These are phyloP conservation scores for Euschistus heros DNA, from an alignment of 1,140 invertebrate genomes.

Conservation along the genomic window DNA sequence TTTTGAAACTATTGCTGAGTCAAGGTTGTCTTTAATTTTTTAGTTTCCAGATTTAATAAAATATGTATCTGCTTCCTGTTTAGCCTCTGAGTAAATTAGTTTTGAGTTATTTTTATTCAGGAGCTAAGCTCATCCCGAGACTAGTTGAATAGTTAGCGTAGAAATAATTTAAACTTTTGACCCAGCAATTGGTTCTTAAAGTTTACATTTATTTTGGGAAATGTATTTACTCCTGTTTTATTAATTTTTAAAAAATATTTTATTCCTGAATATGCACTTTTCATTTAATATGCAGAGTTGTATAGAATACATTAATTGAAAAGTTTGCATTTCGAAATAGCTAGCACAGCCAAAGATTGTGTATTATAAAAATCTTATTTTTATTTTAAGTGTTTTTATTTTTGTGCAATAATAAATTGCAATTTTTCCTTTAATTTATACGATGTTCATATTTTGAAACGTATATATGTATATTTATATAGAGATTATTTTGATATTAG, in stretches of 20 bases:
- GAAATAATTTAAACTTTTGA: not conserved
- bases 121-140: too few species aligned
- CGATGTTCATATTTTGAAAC: not conserved
- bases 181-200: not conserved
- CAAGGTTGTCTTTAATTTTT: too few species aligned
- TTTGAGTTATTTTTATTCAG: too few species aligned
- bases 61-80: too few species aligned
- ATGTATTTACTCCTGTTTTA: slow-evolving; percentile 15
- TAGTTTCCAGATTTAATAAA: too few species aligned
- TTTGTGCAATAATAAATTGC: slow-evolving; percentile 25
- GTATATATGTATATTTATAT: slow-evolving; percentile 9
- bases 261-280: slow-evolving; percentile 22
- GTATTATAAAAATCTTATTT: slow-evolving; percentile 23
- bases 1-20: not conserved
- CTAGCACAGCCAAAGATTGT: slow-evolving; percentile 22
- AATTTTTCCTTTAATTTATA: slow-evolving; percentile 8
- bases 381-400: slow-evolving; percentile 26
- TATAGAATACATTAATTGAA: slow-evolving; percentile 21
- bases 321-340: slow-evolving; percentile 14
- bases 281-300: slow-evolving; percentile 18
- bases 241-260: slow-evolving; percentile 23
- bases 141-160: too few species aligned
- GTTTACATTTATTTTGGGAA: not conserved
- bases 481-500: not conserved
- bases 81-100: too few species aligned